A percentile compares a stretch with the other conserved stretches of the same genome.
Evolutionary conservation across 2,888 invertebrate genomes (phyloP).

Genomic region (Rhamphomyia laevipes): DNA sequence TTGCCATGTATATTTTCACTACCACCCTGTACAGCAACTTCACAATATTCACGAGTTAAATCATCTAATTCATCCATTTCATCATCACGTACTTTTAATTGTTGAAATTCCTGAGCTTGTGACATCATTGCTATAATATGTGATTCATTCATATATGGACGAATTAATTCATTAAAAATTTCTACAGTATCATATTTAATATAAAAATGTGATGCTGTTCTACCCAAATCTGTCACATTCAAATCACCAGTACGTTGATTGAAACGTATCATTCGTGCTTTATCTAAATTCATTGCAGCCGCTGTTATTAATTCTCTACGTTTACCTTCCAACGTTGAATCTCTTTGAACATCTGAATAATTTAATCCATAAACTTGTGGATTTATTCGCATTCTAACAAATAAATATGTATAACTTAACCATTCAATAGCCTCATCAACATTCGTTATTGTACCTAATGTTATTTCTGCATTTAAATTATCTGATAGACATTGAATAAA

Average conservation of each 20-base stretch:
- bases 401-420: conserved; percentile 95
- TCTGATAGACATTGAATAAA: conserved; percentile 86
- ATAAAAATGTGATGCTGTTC: conserved; percentile 96
- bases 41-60: conserved; percentile 60
- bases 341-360: conserved; percentile 54
- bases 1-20: conserved; percentile 87
- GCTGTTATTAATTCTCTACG: conserved; percentile 64
- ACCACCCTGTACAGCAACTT: conserved; percentile 66
- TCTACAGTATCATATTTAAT: conserved; percentile 93
- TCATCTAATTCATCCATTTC: conserved; percentile 83
- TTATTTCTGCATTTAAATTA: conserved; percentile 96
- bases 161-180: conserved; percentile 74
- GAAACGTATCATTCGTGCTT: conserved; percentile 88
- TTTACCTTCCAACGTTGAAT: conserved; percentile 66
- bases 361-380: conserved; percentile 62
- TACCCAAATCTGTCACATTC: conserved; percentile 70
- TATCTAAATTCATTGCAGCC: conserved; percentile 78
- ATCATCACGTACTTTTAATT: conserved; percentile 91
- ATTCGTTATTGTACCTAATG: conserved; percentile 91
- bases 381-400: conserved; percentile 87
- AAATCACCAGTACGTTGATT: conserved; percentile 74
- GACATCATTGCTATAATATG: conserved; percentile 86
- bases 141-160: conserved; percentile 70
- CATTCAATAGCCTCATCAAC: conserved; percentile 94
- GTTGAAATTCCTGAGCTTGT: conserved; percentile 87